Evolutionary conservation across 2,797 vertebrate genomes (phyloP).

Genomic region (Thalassophryne amazonica): DNA sequence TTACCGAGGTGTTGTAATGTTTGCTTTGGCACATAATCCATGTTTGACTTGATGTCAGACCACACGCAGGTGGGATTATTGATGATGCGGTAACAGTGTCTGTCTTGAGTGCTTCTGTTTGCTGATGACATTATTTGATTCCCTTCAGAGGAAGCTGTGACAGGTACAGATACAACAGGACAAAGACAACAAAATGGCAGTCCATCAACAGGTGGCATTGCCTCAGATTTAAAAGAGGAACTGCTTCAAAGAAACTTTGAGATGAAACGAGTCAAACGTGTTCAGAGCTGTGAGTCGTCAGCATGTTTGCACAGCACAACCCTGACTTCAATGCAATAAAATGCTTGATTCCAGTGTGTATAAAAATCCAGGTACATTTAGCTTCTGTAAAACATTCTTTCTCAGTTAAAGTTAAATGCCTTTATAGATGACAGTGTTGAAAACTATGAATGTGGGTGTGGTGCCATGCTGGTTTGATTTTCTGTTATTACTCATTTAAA

Average conservation of each 20-base stretch:
- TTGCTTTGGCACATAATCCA: constrained; percentile 24
- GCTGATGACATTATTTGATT: constrained; percentile 20
- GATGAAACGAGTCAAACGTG: background rate
- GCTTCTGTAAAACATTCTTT: too few relatives aligned
- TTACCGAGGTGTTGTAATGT: constrained; percentile 20
- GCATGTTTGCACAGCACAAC: background rate
- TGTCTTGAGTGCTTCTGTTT: constrained; percentile 22
- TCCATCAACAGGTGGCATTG: constrained; percentile 7
- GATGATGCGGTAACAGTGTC: background rate
- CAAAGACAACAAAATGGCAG: background rate
- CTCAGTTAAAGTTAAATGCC: too few relatives aligned
- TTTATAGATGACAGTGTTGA: too few relatives aligned
- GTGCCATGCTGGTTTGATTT: too few relatives aligned
- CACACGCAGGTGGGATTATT: constrained; percentile 27
- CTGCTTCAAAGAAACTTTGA: constrained; percentile 3
- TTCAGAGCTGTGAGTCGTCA: background rate
- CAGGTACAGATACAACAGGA: background rate
- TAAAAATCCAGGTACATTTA: too few relatives aligned
- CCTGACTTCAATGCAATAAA: background rate
- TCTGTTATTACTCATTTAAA: too few relatives aligned
- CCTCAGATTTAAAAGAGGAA: constrained; percentile 25
- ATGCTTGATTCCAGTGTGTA: too few relatives aligned
- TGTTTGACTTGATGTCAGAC: constrained; percentile 18
- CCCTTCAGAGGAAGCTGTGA: background rate
- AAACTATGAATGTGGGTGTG: too few relatives aligned